Evolutionary conservation across 2,888 invertebrate genomes (phyloP).

Genomic region (Augiades crinisus): DNA sequence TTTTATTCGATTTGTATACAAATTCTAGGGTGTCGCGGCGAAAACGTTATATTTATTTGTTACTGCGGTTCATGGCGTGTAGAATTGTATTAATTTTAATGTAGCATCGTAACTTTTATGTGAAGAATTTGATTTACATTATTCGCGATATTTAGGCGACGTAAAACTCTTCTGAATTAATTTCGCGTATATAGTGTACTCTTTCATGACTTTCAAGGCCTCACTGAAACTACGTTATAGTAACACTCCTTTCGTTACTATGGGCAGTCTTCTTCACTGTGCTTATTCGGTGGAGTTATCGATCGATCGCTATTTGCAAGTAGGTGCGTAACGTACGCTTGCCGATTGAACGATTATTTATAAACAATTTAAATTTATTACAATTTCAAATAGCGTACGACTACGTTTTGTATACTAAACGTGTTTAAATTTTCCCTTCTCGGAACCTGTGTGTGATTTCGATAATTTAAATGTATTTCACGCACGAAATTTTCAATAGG

Average conservation of each 20-base stretch:
- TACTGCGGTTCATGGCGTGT: not conserved
- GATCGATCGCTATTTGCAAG: not conserved
- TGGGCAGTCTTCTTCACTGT: not conserved
- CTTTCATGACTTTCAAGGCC: not conserved
- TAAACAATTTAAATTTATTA: not conserved
- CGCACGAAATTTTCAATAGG: too few species aligned
- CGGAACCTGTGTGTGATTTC: too few species aligned
- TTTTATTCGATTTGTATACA: constrained; percentile 56
- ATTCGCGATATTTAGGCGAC: not conserved
- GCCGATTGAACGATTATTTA: not conserved
- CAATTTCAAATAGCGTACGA: too few species aligned
- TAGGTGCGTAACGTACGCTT: not conserved
- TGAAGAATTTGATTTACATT: constrained; percentile 7
- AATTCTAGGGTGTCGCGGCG: constrained; percentile 27
- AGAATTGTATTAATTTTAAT: not conserved
- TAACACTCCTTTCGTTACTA: not conserved
- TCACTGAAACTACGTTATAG: not conserved
- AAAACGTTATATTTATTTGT: not conserved
- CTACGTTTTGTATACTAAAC: too few species aligned
- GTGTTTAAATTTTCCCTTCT: too few species aligned
- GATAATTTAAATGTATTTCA: too few species aligned
- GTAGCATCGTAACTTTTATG: constrained; percentile 7
- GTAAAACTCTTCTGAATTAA: not conserved
- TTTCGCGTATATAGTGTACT: not conserved
- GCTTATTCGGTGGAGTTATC: not conserved